Evolutionary conservation across 2,888 invertebrate genomes (phyloP).

Genomic region (Carabus problematicus): DNA sequence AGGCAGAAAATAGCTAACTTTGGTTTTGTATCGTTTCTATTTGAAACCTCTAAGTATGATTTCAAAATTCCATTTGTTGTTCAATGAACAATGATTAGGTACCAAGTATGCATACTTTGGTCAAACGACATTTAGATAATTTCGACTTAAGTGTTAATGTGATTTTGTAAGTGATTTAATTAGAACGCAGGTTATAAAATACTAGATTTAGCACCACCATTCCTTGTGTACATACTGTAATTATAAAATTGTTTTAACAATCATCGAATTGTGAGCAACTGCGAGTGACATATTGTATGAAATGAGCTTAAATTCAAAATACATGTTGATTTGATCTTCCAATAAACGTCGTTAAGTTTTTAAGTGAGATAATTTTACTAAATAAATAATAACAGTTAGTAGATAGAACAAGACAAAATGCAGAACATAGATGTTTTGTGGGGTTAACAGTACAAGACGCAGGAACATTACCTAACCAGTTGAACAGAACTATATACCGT

Average conservation of each 20-base stretch:
- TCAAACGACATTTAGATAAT: no score
- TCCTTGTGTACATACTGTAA: slow-evolving; percentile 36
- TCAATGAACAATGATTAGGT: no score
- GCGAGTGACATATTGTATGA: slow-evolving; percentile 30
- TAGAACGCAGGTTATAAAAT: slow-evolving; percentile 12
- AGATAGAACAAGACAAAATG: no score
- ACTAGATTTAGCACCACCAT: slow-evolving; percentile 28
- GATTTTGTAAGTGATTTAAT: slow-evolving; percentile 17
- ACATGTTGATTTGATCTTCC: slow-evolving; percentile 39
- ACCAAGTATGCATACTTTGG: no score
- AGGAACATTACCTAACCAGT: neutral
- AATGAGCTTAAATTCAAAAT: slow-evolving; percentile 32
- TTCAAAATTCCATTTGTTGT: no score
- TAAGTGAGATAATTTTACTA: slow-evolving; percentile 38
- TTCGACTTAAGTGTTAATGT: slow-evolving; percentile 6
- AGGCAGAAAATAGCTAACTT: no score
- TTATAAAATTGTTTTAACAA: slow-evolving; percentile 24
- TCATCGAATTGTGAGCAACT: slow-evolving; percentile 36
- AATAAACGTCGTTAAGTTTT: slow-evolving; percentile 37
- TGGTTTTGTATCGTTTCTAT: no score
- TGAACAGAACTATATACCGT: neutral
- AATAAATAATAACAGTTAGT: slow-evolving; percentile 14
- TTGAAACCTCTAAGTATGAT: no score
- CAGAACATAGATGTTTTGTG: no score
- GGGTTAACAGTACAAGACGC: no score